phyloP scores from a whole-genome alignment of 2,888 invertebrate species.

The Andrena bicolor region DNA sequence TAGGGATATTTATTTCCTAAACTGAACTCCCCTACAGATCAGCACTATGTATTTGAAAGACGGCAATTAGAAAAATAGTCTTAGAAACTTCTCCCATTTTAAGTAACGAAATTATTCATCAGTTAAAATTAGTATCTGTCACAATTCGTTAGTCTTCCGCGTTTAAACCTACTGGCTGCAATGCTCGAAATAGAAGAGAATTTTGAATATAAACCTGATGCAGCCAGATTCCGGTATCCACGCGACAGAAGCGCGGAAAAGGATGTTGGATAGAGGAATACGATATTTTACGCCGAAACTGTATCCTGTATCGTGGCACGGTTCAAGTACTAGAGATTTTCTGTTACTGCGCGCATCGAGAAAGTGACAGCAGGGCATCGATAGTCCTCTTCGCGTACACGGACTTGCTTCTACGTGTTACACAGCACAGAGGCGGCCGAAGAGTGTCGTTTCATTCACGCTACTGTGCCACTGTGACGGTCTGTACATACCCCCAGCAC shows the following conservation, averaged over 20 bases:
- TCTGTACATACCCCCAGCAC: conserved; percentile 15
- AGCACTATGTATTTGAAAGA: too few relatives aligned
- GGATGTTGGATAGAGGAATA: conserved; percentile 22
- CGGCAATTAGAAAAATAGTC: too few relatives aligned
- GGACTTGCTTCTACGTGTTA: background rate
- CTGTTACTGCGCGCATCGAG: conserved; percentile 27
- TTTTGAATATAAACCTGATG: background rate
- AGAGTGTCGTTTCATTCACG: conserved; percentile 49
- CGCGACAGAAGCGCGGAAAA: background rate
- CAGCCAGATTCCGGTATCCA: background rate
- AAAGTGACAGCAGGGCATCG: conserved; percentile 19
- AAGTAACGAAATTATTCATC: too few relatives aligned
- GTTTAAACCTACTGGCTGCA: too few relatives aligned
- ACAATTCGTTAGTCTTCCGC: too few relatives aligned
- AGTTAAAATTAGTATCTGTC: too few relatives aligned
- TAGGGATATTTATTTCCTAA: too few relatives aligned
- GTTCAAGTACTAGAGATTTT: conserved; percentile 14
- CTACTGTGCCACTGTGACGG: conserved; percentile 24
- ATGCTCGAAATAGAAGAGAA: too few relatives aligned
- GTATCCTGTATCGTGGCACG: conserved; percentile 1
- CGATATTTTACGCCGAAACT: conserved; percentile 35
- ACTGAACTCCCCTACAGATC: too few relatives aligned
- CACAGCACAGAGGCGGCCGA: conserved; percentile 17
- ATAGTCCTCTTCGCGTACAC: conserved; percentile 24
- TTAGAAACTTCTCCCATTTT: too few relatives aligned